phyloP scores from a whole-genome alignment of 2,113 vertebrate genomes.

The Hystrix cristata region DNA sequence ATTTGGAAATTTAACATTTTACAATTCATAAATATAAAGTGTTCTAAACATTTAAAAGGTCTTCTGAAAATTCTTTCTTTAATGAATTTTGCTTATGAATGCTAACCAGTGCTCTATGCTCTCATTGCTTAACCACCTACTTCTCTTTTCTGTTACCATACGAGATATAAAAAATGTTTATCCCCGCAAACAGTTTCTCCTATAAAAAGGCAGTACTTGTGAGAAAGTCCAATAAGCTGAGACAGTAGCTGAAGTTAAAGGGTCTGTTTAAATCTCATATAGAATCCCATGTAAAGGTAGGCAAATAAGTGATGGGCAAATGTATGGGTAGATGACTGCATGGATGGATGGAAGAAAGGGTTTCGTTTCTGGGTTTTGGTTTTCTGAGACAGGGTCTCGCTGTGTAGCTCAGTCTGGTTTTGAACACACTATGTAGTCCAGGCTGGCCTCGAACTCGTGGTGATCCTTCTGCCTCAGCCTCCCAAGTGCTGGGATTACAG shows the following conservation, averaged over 20 bases:
- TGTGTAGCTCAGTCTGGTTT: not conserved
- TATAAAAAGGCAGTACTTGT: not conserved
- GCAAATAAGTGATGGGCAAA: not conserved
- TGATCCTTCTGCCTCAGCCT: not conserved
- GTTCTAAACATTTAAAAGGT: constrained; percentile 15
- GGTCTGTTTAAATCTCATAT: not conserved
- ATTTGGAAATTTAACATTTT: constrained; percentile 56
- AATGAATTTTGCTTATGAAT: constrained; percentile 18
- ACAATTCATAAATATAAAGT: not conserved
- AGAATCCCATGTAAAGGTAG: not conserved
- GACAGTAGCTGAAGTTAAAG: not conserved
- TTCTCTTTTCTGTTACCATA: constrained; percentile 35
- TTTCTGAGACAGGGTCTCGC: not conserved
- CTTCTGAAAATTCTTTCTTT: not conserved
- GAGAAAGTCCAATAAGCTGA: not conserved
- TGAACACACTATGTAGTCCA: not conserved
- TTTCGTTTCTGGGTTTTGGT: not conserved
- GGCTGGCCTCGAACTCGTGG: not conserved
- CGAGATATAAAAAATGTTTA: not conserved
- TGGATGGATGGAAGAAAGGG: not conserved
- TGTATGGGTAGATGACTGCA: not conserved
- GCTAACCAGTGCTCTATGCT: not conserved
- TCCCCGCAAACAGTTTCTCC: not conserved
- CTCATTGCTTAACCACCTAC: not conserved
- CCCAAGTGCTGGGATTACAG: not conserved